Percentiles rank a stretch among this genome's conserved stretches.
Conservation (phyloP, 2,113 vertebrate species). For the Myocastor coypus region DNA sequence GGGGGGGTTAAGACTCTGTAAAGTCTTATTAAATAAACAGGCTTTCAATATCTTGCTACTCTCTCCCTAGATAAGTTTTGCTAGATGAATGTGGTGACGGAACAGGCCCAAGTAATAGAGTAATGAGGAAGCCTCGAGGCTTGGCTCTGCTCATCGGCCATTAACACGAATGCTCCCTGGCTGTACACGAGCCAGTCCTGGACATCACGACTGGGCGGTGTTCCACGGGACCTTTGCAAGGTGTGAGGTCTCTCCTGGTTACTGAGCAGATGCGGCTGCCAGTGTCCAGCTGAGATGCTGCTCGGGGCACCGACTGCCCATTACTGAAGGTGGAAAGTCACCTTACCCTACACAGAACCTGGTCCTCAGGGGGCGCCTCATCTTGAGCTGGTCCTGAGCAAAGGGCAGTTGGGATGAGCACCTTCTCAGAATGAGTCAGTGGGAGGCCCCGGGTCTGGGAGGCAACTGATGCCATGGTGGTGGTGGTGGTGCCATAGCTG, state of each 20-base stretch:
- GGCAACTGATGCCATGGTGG: not conserved
- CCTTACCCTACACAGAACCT: not conserved
- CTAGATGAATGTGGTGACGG: slow-evolving; percentile 6
- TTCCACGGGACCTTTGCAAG: not conserved
- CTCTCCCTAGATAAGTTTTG: slow-evolving; percentile 36
- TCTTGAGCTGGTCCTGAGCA: not conserved
- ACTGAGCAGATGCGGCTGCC: not conserved
- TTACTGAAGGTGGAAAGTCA: not conserved
- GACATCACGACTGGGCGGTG: not conserved
- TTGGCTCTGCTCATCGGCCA: not conserved
- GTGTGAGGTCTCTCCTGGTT: not conserved
- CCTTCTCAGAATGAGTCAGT: not conserved
- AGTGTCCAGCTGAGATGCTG: not conserved
- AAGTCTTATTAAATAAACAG: slow-evolving; percentile 38
- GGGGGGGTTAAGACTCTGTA: slow-evolving; percentile 24
- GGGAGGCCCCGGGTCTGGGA: not conserved
- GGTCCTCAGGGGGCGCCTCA: not conserved
- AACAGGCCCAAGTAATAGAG: not conserved
- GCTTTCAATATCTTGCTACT: slow-evolving; percentile 18
- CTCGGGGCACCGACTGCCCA: not conserved
- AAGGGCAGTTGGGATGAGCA: not conserved
- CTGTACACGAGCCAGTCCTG: accelerated
- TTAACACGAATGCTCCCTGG: not conserved
- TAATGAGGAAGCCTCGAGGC: not conserved
- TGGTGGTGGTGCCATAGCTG: not conserved